phyloP scores from a whole-genome alignment of 2,797 vertebrate genomes.

The Macropus fuliginosus region DNA sequence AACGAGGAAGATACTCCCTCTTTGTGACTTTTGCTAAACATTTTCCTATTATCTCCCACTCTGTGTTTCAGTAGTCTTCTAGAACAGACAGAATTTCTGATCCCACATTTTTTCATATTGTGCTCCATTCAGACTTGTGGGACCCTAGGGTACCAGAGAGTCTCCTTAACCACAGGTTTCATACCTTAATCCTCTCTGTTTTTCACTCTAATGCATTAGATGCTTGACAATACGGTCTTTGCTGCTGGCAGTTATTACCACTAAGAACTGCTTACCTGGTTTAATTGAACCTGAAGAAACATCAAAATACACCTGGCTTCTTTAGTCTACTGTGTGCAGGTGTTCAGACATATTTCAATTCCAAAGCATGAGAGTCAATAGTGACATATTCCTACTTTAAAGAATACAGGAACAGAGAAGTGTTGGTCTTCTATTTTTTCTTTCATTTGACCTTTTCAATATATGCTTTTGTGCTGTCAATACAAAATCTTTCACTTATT shows the following conservation, averaged over 20 bases:
- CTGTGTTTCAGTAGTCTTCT: background rate
- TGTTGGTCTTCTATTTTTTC: background rate
- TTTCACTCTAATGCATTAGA: background rate
- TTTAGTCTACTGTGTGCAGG: background rate
- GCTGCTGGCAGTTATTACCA: background rate
- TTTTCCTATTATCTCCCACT: background rate
- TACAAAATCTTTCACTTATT: background rate
- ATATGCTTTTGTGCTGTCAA: background rate
- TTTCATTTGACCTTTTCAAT: background rate
- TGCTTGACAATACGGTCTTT: background rate
- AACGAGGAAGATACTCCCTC: background rate
- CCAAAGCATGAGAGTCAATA: background rate
- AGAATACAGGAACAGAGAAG: background rate
- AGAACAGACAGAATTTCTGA: background rate
- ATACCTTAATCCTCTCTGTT: background rate
- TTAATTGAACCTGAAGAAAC: background rate
- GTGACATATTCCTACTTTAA: background rate
- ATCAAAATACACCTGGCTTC: background rate
- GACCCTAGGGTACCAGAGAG: background rate
- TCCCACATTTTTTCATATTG: background rate
- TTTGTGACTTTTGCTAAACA: background rate
- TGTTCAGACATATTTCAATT: slow-evolving; percentile 2
- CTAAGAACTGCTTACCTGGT: background rate
- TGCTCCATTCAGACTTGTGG: background rate
- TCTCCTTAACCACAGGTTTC: background rate